A percentile compares a stretch with the other conserved stretches of the same genome.
Evolutionary conservation across 1,140 invertebrate species (phyloP).

Genomic region (Anagrus nilaparvatae): DNA sequence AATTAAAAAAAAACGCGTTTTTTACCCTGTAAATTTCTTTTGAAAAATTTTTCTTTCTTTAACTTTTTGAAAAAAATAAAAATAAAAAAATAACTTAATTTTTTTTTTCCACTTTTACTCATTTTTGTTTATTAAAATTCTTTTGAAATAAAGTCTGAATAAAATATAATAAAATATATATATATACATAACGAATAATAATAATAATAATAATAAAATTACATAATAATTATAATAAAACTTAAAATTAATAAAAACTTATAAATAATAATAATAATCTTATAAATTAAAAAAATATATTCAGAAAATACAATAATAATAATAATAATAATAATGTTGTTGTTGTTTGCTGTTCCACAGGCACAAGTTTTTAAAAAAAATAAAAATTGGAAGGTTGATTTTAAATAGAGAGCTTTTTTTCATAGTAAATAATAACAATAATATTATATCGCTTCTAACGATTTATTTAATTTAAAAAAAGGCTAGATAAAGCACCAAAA

Average conservation of each 20-base stretch:
- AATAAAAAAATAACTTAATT: too few species aligned
- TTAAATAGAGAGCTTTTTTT: constrained; percentile 15
- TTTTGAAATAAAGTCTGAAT: too few species aligned
- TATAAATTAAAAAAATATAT: constrained; percentile 22
- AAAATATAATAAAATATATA: constrained; percentile 12
- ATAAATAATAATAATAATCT: constrained; percentile 20
- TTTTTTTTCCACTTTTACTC: too few species aligned
- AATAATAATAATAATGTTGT: constrained; percentile 19
- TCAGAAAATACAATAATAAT: constrained; percentile 3
- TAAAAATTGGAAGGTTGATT: constrained; percentile 7
- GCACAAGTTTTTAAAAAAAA: constrained; percentile 40
- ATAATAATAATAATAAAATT: constrained; percentile 15
- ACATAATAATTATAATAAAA: constrained; percentile 15
- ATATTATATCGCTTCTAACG: constrained; percentile 6
- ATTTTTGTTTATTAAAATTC: too few species aligned
- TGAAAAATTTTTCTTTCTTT: too few species aligned
- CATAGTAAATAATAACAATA: constrained; percentile 11
- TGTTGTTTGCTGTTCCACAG: constrained; percentile 42
- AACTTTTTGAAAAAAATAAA: too few species aligned
- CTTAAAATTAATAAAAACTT: constrained; percentile 17
- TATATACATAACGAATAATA: constrained; percentile 13
- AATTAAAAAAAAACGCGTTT: too few species aligned
- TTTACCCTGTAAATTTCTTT: too few species aligned
- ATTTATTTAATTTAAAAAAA: constrained; percentile 13
- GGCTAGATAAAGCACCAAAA: constrained; percentile 15